phyloP scores from a whole-genome alignment of 2,113 vertebrate genomes.

The Erpornis zantholeuca region DNA sequence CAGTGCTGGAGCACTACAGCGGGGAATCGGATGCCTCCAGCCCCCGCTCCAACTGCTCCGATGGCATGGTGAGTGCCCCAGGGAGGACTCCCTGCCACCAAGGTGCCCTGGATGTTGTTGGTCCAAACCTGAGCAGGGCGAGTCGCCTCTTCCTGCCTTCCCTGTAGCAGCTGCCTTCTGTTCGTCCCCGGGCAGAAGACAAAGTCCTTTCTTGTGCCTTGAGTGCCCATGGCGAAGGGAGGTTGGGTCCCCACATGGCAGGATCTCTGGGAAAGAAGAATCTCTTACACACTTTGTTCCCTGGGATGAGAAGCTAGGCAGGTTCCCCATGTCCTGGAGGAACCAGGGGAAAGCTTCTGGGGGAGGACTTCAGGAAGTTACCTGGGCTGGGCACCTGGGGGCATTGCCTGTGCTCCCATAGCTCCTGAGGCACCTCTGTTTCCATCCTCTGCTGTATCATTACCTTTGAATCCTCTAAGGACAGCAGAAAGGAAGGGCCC shows the following conservation, averaged over 20 bases:
- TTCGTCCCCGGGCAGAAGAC: neutral
- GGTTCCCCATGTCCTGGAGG: neutral
- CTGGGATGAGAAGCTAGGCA: neutral
- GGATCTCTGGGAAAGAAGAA: neutral
- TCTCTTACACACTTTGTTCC: no score
- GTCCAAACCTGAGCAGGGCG: neutral
- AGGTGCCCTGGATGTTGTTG: neutral
- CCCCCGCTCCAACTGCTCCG: conserved; percentile 94
- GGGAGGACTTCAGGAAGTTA: neutral
- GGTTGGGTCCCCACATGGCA: neutral
- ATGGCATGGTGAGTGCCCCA: conserved; percentile 89
- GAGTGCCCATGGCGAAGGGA: neutral
- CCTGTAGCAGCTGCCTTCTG: neutral
- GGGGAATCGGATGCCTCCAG: conserved; percentile 95
- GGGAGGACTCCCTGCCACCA: neutral
- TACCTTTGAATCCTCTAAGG: neutral
- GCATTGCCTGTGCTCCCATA: rapidly evolving
- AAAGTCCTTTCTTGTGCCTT: neutral
- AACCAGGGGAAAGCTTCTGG: neutral
- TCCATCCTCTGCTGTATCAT: neutral
- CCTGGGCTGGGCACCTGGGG: neutral
- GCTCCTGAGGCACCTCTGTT: neutral
- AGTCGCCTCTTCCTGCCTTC: neutral
- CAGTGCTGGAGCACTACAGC: conserved; percentile 89
- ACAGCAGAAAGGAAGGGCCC: neutral